Percentiles rank a stretch among this genome's conserved stretches.
These are phyloP conservation scores for Ectobius pallidus DNA, from an alignment of 2,888 invertebrate species.

Conservation along the genomic window DNA sequence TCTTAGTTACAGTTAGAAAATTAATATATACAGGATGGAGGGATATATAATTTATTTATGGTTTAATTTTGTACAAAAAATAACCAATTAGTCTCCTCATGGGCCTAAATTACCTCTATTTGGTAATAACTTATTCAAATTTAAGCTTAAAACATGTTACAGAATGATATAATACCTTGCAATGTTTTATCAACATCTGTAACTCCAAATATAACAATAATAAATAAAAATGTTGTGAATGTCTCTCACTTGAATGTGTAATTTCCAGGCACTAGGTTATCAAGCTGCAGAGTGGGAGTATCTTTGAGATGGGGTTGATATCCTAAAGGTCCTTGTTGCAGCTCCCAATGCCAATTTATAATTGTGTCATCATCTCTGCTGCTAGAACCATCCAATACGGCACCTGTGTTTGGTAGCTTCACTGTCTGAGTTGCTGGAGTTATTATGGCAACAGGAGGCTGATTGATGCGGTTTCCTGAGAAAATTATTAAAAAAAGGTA, in stretches of 20 bases:
- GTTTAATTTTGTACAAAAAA: too few relatives aligned
- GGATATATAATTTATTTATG: too few relatives aligned
- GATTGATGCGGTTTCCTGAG: slow-evolving; percentile 78
- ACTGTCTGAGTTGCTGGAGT: slow-evolving; percentile 86
- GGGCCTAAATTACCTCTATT: too few relatives aligned
- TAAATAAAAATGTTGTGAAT: too few relatives aligned
- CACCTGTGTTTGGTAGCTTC: slow-evolving; percentile 86
- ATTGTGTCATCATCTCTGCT: slow-evolving; percentile 80
- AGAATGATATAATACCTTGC: too few relatives aligned
- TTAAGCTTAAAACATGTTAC: too few relatives aligned
- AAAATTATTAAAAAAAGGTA: slow-evolving; percentile 23
- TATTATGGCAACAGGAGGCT: slow-evolving; percentile 83
- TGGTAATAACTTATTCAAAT: too few relatives aligned
- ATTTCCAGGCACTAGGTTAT: slow-evolving; percentile 87
- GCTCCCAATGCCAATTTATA: slow-evolving; percentile 90
- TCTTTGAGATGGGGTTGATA: slow-evolving; percentile 82
- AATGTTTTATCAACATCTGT: too few relatives aligned
- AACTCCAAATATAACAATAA: background rate
- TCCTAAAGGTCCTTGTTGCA: slow-evolving; percentile 83
- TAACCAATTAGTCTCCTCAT: too few relatives aligned
- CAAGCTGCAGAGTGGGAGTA: slow-evolving; percentile 81
- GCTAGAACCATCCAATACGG: slow-evolving; percentile 83
- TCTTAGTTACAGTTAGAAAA: too few relatives aligned
- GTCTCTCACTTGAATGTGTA: slow-evolving; percentile 81
- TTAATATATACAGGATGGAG: too few relatives aligned